phyloP scores from a whole-genome alignment of 2,113 vertebrate genomes.

The Brachypteracias leptosomus region DNA sequence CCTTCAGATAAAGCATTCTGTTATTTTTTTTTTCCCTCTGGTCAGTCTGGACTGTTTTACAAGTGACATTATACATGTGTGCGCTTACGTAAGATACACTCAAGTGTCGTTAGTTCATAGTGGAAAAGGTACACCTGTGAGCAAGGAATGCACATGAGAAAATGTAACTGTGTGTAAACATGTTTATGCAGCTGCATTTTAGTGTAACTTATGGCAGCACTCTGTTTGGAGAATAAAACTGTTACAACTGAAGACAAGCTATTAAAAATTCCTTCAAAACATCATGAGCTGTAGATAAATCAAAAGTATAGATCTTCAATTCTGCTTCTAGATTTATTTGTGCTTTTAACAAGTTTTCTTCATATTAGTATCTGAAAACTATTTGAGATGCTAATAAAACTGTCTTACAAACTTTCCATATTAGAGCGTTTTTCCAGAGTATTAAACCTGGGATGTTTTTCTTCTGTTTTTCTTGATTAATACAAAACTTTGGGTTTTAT shows the following conservation, averaged over 20 bases:
- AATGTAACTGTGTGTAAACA: slow-evolving; percentile 60
- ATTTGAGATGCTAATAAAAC: background rate
- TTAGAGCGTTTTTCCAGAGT: background rate
- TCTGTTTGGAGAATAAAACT: slow-evolving; percentile 43
- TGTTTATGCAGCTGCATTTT: slow-evolving; percentile 74
- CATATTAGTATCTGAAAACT: background rate
- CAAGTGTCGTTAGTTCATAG: slow-evolving; percentile 2
- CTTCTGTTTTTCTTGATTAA: background rate
- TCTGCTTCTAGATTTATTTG: slow-evolving; percentile 25
- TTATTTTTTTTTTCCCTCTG: slow-evolving; percentile 36
- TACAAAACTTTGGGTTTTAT: background rate
- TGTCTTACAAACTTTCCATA: background rate
- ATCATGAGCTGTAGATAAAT: background rate
- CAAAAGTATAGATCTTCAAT: background rate
- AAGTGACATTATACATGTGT: slow-evolving; percentile 34
- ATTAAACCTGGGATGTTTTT: background rate
- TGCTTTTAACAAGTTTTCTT: background rate
- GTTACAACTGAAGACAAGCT: slow-evolving; percentile 50
- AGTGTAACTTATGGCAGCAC: slow-evolving; percentile 26
- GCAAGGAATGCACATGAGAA: slow-evolving; percentile 54
- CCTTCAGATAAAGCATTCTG: slow-evolving; percentile 9
- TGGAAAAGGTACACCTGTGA: slow-evolving; percentile 68
- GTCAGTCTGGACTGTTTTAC: slow-evolving; percentile 42
- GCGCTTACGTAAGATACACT: background rate
- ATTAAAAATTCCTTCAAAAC: slow-evolving; percentile 51